phyloP scores from a whole-genome alignment of 2,113 vertebrate species.

The Callocephalon fimbriatum region DNA sequence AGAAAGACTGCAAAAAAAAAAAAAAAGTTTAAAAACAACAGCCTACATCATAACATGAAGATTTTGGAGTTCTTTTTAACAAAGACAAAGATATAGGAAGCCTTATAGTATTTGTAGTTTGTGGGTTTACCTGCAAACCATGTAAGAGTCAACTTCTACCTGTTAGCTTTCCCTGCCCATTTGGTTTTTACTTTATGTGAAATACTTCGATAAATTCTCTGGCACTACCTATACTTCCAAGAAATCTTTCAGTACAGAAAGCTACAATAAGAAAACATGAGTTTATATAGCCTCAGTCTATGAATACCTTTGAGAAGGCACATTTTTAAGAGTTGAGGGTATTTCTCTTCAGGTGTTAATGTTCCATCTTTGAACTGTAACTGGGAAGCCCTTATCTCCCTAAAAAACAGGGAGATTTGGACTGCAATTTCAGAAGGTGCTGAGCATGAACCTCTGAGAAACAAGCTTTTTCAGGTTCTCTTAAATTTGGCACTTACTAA shows the following conservation, averaged over 20 bases:
- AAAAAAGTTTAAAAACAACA: not conserved
- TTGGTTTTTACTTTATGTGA: not conserved
- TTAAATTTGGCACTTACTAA: not conserved
- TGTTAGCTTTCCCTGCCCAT: not conserved
- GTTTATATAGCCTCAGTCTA: not conserved
- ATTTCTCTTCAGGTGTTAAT: not conserved
- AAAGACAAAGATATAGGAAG: not conserved
- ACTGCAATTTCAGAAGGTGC: not conserved
- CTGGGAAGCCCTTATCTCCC: not conserved
- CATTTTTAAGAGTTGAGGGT: not conserved
- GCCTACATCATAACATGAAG: not conserved
- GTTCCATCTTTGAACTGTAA: not conserved
- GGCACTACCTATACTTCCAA: not conserved
- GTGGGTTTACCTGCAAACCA: conserved; percentile 3
- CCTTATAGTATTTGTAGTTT: not conserved
- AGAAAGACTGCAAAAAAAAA: not conserved
- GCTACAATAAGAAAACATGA: not conserved
- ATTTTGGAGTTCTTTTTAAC: not conserved
- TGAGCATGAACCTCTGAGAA: not conserved
- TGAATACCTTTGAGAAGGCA: not conserved
- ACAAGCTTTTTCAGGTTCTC: not conserved
- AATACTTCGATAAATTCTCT: not conserved
- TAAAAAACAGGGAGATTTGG: not conserved
- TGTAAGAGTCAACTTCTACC: not conserved
- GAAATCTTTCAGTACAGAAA: not conserved